Percentiles rank a stretch among this genome's conserved stretches.
Conservation (phyloP, 1,140 invertebrate species). For the Listronotus oregonensis region DNA sequence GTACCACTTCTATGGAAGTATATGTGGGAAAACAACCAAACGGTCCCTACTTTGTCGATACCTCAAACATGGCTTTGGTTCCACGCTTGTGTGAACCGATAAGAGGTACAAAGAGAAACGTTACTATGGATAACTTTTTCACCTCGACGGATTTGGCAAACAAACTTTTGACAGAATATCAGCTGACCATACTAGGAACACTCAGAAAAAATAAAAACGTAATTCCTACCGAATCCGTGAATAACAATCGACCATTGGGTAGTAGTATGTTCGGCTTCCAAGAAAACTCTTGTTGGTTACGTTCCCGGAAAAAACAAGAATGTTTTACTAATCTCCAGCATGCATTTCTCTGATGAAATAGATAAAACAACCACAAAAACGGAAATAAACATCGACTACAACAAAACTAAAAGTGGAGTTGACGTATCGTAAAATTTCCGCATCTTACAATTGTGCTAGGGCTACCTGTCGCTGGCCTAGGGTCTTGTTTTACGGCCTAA, state of each 20-base stretch:
- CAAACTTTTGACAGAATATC: conserved; percentile 15
- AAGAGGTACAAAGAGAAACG: conserved; percentile 18
- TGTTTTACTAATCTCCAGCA: too few species aligned
- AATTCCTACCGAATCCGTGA: conserved; percentile 16
- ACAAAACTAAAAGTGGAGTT: too few species aligned
- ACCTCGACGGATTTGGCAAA: conserved; percentile 9
- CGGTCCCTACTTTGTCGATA: conserved; percentile 16
- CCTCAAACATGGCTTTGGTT: conserved; percentile 15
- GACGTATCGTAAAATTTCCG: too few species aligned
- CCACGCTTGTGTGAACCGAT: conserved; percentile 31
- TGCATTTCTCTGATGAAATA: too few species aligned
- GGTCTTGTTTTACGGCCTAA: conserved; percentile 29
- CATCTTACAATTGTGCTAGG: too few species aligned
- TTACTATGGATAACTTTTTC: conserved; percentile 34
- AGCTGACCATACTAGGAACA: conserved; percentile 25
- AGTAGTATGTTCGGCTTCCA: too few species aligned
- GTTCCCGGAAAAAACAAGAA: too few species aligned
- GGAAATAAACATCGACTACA: too few species aligned
- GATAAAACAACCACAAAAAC: too few species aligned
- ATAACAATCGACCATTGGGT: conserved; percentile 7
- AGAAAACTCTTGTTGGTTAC: too few species aligned
- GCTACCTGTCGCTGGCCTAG: conserved; percentile 29
- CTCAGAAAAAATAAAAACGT: conserved; percentile 35
- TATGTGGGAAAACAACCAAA: conserved; percentile 34
- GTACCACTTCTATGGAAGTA: conserved; percentile 35